These are phyloP conservation scores for Apteryx mantelli DNA, from an alignment of 2,113 vertebrate genomes.

Conservation along the genomic window DNA sequence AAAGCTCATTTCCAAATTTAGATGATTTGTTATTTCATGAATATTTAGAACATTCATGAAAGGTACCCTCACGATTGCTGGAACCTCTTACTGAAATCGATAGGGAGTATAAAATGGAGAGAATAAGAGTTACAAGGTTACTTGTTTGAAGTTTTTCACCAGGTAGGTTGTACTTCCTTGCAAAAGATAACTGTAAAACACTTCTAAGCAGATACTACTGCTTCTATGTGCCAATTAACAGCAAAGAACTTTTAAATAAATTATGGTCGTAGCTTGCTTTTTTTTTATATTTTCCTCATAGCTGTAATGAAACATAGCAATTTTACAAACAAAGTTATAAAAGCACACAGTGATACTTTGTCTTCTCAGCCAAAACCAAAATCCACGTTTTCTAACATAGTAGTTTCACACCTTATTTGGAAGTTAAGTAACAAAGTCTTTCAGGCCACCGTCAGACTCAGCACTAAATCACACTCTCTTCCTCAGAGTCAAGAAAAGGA, in stretches of 20 bases:
- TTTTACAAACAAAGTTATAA: background rate
- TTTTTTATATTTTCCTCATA: background rate
- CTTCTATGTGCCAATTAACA: fast-evolving
- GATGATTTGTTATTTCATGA: background rate
- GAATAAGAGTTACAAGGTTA: background rate
- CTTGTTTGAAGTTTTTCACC: background rate
- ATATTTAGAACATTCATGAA: background rate
- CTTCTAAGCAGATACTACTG: background rate
- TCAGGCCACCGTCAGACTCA: background rate
- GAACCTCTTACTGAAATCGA: background rate
- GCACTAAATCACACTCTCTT: background rate
- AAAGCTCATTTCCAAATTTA: background rate
- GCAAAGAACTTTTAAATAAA: background rate
- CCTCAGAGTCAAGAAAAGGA: background rate
- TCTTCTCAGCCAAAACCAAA: background rate
- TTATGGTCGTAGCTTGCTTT: background rate
- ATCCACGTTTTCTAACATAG: background rate
- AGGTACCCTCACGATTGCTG: background rate
- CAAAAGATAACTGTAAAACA: too few species aligned
- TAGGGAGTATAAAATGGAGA: background rate
- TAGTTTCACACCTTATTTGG: background rate
- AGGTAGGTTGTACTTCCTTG: background rate
- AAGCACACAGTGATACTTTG: fast-evolving
- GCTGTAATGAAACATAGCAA: background rate
- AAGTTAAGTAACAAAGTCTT: background rate